A percentile compares a stretch with the other conserved stretches of the same genome.
These are phyloP conservation scores for Setophaga coronata DNA, from an alignment of 2,113 vertebrate genomes.

Conservation along the genomic window DNA sequence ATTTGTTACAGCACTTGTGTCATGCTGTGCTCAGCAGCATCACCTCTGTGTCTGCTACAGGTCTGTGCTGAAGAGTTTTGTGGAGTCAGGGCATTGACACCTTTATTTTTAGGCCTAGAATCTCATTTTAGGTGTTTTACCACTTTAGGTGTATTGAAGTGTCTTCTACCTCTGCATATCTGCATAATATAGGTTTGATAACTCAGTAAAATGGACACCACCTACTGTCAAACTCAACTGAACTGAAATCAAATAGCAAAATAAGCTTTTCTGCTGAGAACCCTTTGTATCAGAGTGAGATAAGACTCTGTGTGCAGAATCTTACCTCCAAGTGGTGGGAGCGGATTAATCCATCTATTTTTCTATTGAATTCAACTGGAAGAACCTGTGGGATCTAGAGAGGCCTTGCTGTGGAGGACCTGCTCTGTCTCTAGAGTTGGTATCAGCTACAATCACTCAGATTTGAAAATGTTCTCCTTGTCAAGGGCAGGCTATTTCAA, in stretches of 20 bases:
- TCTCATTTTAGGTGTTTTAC: neutral
- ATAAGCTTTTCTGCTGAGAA: neutral
- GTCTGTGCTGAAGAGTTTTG: neutral
- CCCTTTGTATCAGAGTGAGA: neutral
- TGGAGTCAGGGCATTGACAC: neutral
- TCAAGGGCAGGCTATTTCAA: neutral
- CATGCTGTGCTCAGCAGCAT: neutral
- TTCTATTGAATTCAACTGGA: neutral
- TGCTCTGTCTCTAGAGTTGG: neutral
- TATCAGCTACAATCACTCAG: too few relatives aligned
- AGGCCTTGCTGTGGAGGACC: neutral
- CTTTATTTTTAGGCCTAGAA: neutral
- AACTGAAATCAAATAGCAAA: neutral
- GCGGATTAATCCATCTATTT: neutral
- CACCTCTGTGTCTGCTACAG: fast-evolving
- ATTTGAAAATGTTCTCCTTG: neutral
- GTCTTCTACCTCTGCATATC: neutral
- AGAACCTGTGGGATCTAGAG: neutral
- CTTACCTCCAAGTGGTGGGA: neutral
- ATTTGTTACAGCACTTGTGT: neutral
- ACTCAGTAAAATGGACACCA: neutral
- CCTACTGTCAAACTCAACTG: neutral
- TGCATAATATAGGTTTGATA: fast-evolving
- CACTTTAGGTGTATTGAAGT: too few relatives aligned
- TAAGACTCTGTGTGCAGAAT: neutral